These are phyloP conservation scores for Tychaedon coryphoeus DNA, from an alignment of 2,113 vertebrate genomes.

Conservation along the genomic window DNA sequence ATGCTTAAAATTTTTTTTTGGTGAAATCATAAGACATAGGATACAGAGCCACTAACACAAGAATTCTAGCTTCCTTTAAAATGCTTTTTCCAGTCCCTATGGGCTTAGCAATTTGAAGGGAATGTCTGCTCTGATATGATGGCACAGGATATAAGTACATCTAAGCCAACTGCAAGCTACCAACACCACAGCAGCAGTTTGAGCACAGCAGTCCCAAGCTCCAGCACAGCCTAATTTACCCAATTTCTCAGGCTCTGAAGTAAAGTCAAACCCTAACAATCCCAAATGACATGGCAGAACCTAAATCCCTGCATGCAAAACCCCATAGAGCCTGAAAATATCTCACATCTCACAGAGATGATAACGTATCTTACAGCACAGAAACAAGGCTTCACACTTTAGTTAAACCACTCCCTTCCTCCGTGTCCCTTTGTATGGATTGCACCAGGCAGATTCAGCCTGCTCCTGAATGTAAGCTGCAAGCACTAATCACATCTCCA, in stretches of 20 bases:
- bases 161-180: background rate
- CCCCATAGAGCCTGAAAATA: background rate
- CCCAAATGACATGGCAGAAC: background rate
- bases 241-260: background rate
- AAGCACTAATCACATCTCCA: slow-evolving; percentile 34
- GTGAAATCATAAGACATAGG: background rate
- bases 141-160: background rate
- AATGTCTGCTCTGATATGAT: background rate
- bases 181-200: background rate
- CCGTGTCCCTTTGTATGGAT: background rate
- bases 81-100: background rate
- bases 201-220: background rate
- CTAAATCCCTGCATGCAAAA: background rate
- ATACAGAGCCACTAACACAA: background rate
- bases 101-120: background rate
- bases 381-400: background rate
- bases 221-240: background rate
- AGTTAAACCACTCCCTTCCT: background rate
- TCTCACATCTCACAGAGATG: background rate
- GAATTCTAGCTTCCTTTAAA: background rate
- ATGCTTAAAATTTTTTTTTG: background rate
- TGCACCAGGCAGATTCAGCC: background rate
- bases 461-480: background rate
- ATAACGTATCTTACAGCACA: background rate
- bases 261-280: background rate